phyloP scores from a whole-genome alignment of 2,797 vertebrate species.

The Myiothlypis coronata region DNA sequence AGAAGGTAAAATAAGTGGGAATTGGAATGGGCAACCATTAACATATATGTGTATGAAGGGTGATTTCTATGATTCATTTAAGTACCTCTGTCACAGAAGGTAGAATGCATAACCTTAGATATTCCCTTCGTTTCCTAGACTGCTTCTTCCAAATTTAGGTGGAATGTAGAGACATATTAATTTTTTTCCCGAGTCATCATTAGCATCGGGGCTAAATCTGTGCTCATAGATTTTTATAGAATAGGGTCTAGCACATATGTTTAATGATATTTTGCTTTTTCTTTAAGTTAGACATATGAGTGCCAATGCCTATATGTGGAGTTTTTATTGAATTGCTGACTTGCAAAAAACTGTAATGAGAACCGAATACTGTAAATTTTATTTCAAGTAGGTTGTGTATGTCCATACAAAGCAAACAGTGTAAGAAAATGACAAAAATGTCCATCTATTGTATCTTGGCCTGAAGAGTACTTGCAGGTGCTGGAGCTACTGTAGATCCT shows the following conservation, averaged over 20 bases:
- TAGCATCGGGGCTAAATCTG: background rate
- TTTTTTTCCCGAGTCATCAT: background rate
- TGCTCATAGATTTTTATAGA: background rate
- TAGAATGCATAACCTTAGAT: background rate
- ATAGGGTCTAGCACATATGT: background rate
- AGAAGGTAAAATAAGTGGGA: background rate
- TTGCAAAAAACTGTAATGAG: background rate
- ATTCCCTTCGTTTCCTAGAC: background rate
- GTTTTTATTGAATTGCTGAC: background rate
- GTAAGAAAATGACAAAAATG: background rate
- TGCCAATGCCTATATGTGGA: background rate
- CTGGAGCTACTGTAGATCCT: no score
- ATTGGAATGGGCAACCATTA: background rate
- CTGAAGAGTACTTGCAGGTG: background rate
- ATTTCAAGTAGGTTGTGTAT: background rate
- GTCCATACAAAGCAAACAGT: background rate
- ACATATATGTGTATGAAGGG: background rate
- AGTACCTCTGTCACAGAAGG: background rate
- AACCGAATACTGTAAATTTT: background rate
- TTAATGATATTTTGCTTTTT: background rate
- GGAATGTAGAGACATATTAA: background rate
- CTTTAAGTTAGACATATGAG: background rate
- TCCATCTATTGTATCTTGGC: background rate
- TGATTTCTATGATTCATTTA: background rate
- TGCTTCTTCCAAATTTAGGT: background rate